Evolutionary conservation across 2,888 invertebrate genomes (phyloP), one percentile per base, ranked within the genome.

Genomic region (Fragum sueziense): DNA sequence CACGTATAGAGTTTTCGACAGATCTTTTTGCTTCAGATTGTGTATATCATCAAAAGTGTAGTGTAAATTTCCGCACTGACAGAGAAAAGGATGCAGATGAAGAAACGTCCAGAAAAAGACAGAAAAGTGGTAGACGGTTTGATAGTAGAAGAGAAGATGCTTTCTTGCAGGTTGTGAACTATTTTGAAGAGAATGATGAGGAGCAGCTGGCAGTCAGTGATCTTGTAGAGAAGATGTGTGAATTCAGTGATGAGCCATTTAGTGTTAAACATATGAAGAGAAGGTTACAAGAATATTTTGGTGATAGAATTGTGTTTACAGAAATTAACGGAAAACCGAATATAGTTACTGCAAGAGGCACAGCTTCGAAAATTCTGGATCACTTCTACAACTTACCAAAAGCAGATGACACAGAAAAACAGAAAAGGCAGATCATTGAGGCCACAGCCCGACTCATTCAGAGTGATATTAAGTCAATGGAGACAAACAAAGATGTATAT

Each of bases 391-490:
- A 79, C 20, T 62, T 54, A 29, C 47, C 54, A 52, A 72, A 71
- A 61, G 20, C 27, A 22, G 61, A 70, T 14, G 72, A 74, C 31
- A 41, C 76, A 14, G 74, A 84, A 25, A n/a, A 41, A 34, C 62
- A 85, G 31, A 82, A 86, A 67, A 34, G 47, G 61, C 59, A 47
- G 37, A 57, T 87, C 14, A 77, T 87, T 14, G 33, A 82, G 70
- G 57, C 82, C n/a, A 86, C 86, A 27, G 86, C 84, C 51, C 77
- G 85, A 61, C 69, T 88, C n/a, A 86, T 87, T 11, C 82, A 75
- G 68, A 71, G 33, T 74, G 87, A 88, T 62, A 87, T 86, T 22
- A 82, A 80, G 73, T 17, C 27, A 31, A 27, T 86, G 11, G 4
- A 41, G 17, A 9, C n/a, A n/a, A 57, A 20, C 6, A 68, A 70